Percentiles rank a stretch among this genome's conserved stretches.
Conservation (phyloP, 1,140 invertebrate species). For the Magallana angulata region DNA sequence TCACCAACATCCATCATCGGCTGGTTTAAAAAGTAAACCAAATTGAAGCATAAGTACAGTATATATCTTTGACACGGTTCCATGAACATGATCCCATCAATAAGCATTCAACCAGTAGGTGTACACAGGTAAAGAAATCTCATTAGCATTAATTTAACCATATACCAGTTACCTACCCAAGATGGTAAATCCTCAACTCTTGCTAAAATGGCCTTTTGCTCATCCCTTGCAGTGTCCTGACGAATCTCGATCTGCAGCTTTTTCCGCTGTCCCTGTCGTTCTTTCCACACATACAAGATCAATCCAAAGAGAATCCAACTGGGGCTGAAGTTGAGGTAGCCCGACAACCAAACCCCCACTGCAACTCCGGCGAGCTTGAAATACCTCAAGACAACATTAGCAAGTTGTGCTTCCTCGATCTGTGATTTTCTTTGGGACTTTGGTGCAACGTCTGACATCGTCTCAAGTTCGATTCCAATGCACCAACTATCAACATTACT, state of each 20-base stretch:
- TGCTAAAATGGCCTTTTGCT: slow-evolving; percentile 92
- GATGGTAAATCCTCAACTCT: slow-evolving; percentile 92
- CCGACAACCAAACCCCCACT: slow-evolving; percentile 85
- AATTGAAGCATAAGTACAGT: no score
- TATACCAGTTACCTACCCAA: slow-evolving; percentile 85
- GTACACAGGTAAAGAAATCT: no score
- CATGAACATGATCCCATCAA: not conserved
- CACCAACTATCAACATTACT: not conserved
- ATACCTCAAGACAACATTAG: slow-evolving; percentile 66
- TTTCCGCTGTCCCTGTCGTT: slow-evolving; percentile 88
- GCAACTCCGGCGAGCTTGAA: slow-evolving; percentile 73
- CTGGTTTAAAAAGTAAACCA: no score
- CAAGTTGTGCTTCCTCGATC: slow-evolving; percentile 69
- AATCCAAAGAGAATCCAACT: slow-evolving; percentile 93
- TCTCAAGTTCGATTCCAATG: not conserved
- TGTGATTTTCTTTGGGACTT: slow-evolving; percentile 60
- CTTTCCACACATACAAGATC: slow-evolving; percentile 88
- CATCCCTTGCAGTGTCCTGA: slow-evolving; percentile 88
- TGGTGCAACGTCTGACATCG: slow-evolving; percentile 48
- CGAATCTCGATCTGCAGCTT: slow-evolving; percentile 88
- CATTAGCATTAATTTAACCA: no score
- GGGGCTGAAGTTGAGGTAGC: slow-evolving; percentile 91
- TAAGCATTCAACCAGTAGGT: not conserved
- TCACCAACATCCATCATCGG: no score
- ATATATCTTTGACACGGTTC: not conserved